A percentile compares a stretch with the other conserved stretches of the same genome.
These are phyloP conservation scores for Harpalus rufipes DNA, from an alignment of 2,888 invertebrate genomes.

Conservation along the genomic window DNA sequence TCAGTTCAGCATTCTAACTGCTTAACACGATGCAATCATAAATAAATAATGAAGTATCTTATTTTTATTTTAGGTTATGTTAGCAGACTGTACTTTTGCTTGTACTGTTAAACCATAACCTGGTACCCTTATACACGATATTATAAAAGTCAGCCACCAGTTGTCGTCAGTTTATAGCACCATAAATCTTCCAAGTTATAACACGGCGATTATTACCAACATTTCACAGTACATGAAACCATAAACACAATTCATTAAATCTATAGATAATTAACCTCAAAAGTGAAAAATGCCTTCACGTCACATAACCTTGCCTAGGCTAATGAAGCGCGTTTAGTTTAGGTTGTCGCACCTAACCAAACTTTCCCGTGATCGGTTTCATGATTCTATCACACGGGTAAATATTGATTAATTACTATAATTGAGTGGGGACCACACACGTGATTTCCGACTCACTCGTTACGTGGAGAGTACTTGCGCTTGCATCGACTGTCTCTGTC, in stretches of 20 bases:
- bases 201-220: background rate
- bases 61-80: background rate
- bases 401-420: constrained; percentile 65
- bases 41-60: too few relatives aligned
- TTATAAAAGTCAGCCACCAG: background rate
- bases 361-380: constrained; percentile 22
- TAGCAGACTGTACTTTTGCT: background rate
- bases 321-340: background rate
- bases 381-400: constrained; percentile 60
- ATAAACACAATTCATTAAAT: constrained; percentile 13
- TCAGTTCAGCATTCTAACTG: too few relatives aligned
- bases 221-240: background rate
- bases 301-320: background rate
- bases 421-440: constrained; percentile 64
- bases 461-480: constrained; percentile 43
- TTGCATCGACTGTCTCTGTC: constrained; percentile 33
- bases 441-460: constrained; percentile 55
- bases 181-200: constrained; percentile 14
- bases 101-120: background rate
- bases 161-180: constrained; percentile 5
- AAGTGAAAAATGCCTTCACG: background rate
- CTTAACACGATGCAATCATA: too few relatives aligned
- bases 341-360: background rate
- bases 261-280: background rate
- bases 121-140: background rate